A percentile compares a stretch with the other conserved stretches of the same genome.
phyloP scores from a whole-genome alignment of 2,888 invertebrate genomes.

The Lamellibrachia columna region DNA sequence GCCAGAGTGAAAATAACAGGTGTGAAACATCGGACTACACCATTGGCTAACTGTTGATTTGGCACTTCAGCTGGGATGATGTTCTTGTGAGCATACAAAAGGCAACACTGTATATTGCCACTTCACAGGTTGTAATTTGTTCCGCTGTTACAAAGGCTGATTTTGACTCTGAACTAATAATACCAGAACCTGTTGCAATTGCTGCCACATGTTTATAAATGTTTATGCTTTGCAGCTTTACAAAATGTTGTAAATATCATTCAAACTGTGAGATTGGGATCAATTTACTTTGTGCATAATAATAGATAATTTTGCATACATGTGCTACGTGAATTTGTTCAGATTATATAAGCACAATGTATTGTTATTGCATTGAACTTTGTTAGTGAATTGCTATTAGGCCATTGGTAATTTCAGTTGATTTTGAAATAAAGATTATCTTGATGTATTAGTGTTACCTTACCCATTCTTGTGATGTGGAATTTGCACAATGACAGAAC shows the following conservation, averaged over 20 bases:
- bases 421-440: not conserved
- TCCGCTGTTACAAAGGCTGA: not conserved
- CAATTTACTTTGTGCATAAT: not conserved
- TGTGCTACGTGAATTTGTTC: not conserved
- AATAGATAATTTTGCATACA: not conserved
- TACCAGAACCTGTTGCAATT: not conserved
- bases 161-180: not conserved
- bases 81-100: not conserved
- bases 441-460: not conserved
- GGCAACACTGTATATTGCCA: no score
- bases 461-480: not conserved
- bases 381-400: not conserved
- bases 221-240: conserved; percentile 7
- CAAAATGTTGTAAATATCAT: not conserved
- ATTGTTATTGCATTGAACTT: not conserved
- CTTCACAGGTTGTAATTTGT: no score
- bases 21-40: not conserved
- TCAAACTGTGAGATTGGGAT: not conserved
- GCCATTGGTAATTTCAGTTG: not conserved
- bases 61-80: not conserved
- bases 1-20: not conserved
- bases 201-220: not conserved
- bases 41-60: not conserved
- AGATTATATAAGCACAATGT: not conserved
- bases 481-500: not conserved